Base-by-base conservation (phyloP, 2,888 invertebrate species). In the Diogma glabrata region DNA sequence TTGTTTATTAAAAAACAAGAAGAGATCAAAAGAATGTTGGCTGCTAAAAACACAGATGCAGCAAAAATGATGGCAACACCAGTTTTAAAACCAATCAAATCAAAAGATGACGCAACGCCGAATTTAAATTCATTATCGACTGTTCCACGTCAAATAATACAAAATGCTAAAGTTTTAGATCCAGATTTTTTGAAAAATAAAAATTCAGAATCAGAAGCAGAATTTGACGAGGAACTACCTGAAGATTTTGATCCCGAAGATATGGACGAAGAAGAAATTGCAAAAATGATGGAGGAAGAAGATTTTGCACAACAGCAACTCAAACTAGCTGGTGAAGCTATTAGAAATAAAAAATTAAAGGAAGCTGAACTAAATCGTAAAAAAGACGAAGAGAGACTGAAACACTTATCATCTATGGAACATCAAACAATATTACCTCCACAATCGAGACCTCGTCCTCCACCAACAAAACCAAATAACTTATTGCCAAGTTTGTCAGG, bases 201-300 rank as follows among this genome's bases (percentile, higher is more conserved):
- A 46, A 69, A 66, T 54, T 61, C 64, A 10, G 67, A 67, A 48
- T 51, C 51, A 7, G 58, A 55, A 20, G 55, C 54, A 26, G 60
- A 57, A 23, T 58, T 58, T 45, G 58, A 57, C 53, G 65, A 67
- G 3, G 69, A 69, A 50, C 57, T 72, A 30, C 69, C 70, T 0
- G 72, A 72, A 51, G 71, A 72, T 50, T 66, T 72, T 23, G 64
- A 65, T 53, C 69, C 72, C 1, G 75, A 75, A 23, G 71, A 72
- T 54, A 71, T 75, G 69, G 72, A 72, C 51, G 65, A 70, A 52
- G 70, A 70, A 50, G 64, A 66, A 3, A 69, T 70, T 33, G 70
- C 69, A n/a, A 75, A 75, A 60, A 75, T 79, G 76, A 77, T 79
- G 66, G 78, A 78, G 56, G 77, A 77, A 47, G 79, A 79, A 59